Conservation (phyloP, 2,888 invertebrate species). For the Eristalis pertinax region DNA sequence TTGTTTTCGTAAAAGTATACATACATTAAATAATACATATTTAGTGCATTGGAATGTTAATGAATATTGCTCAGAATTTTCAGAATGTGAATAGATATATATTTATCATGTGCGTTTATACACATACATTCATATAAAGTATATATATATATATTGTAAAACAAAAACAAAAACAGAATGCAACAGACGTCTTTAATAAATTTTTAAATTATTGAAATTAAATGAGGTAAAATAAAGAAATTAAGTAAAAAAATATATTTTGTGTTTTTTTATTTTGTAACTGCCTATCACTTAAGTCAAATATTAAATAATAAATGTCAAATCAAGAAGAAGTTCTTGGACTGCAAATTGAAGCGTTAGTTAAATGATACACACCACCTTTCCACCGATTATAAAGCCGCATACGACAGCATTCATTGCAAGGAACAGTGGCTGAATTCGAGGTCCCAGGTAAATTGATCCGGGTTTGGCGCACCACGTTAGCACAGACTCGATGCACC, state of each 20-base stretch:
- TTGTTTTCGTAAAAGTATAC: constrained; percentile 27
- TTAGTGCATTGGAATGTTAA: constrained; percentile 52
- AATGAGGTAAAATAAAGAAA: constrained; percentile 69
- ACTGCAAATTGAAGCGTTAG: no score
- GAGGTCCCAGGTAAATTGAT: no score
- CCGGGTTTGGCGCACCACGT: no score
- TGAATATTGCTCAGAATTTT: constrained; percentile 66
- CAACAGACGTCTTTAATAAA: constrained; percentile 55
- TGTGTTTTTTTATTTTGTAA: neutral
- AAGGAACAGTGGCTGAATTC: no score
- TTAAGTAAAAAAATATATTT: constrained; percentile 18
- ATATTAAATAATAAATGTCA: no score
- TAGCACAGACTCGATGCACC: no score
- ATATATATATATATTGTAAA: constrained; percentile 50
- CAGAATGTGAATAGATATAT: constrained; percentile 65
- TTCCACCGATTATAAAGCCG: no score
- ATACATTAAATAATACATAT: constrained; percentile 17
- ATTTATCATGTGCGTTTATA: constrained; percentile 70
- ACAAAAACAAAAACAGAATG: constrained; percentile 26
- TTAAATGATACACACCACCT: no score
- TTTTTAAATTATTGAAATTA: constrained; percentile 70
- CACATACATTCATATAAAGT: constrained; percentile 58
- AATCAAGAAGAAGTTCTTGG: no score
- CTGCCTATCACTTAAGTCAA: no score
- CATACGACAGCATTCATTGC: no score